Evolutionary conservation across 2,797 vertebrate genomes (phyloP).

Genomic region (Phataginus tricuspis): DNA sequence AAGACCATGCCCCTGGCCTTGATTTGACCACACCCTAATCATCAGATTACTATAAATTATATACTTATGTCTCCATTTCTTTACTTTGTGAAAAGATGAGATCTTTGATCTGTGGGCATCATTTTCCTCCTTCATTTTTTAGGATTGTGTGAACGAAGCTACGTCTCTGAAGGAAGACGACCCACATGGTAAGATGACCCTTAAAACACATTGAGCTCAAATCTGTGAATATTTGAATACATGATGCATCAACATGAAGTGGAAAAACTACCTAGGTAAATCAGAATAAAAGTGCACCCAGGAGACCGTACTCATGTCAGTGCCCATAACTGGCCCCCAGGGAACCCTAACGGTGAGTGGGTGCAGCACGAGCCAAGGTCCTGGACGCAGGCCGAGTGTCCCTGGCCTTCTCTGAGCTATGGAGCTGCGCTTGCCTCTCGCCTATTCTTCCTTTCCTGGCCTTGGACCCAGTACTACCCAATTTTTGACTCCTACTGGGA

Average conservation of each 20-base stretch:
- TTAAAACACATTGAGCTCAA: not conserved
- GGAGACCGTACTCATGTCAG: not conserved
- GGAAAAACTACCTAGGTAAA: not conserved
- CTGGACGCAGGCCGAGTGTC: fast-evolving
- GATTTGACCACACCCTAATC: not conserved
- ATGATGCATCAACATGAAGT: not conserved
- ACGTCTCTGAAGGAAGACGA: not conserved
- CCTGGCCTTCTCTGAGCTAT: not conserved
- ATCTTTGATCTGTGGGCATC: not conserved
- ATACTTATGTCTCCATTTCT: not conserved
- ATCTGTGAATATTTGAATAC: not conserved
- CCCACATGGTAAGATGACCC: slow-evolving; percentile 19
- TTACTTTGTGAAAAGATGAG: not conserved
- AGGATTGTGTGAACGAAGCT: not conserved
- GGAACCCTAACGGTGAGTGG: not conserved
- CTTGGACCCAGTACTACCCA: not conserved
- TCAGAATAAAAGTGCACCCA: not conserved
- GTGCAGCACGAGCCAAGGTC: not conserved
- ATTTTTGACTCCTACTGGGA: not conserved
- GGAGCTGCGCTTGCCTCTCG: not conserved
- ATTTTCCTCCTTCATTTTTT: not conserved
- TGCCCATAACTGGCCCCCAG: not conserved
- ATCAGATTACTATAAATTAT: not conserved
- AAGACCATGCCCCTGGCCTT: not conserved
- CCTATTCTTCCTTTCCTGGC: not conserved